Conservation (phyloP, 2,113 vertebrate genomes). For the Lota lota region DNA sequence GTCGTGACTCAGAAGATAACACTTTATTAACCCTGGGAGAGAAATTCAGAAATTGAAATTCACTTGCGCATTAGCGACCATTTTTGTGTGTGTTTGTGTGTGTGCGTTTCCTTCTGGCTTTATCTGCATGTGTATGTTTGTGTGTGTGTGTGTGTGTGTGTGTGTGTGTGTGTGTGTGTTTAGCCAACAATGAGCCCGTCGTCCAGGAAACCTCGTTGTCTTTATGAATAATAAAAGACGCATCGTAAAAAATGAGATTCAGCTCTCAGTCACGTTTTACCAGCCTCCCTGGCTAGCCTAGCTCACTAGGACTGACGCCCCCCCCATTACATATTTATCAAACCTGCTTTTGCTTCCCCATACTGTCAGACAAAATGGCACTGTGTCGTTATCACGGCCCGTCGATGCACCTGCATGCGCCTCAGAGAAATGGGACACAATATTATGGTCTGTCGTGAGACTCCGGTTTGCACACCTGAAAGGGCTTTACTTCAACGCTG, state of each 20-base stretch:
- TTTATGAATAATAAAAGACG: conserved; percentile 66
- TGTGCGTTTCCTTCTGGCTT: too few relatives aligned
- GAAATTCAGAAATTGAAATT: too few relatives aligned
- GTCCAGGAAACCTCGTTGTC: conserved; percentile 59
- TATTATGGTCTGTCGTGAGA: neutral
- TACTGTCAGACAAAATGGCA: conserved; percentile 21
- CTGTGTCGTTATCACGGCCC: conserved; percentile 3
- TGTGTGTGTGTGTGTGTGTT: too few relatives aligned
- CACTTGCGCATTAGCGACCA: too few relatives aligned
- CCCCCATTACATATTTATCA: conserved; percentile 55
- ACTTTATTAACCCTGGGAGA: too few relatives aligned
- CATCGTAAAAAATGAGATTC: conserved; percentile 43
- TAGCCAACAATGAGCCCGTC: conserved; percentile 43
- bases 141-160: too few relatives aligned
- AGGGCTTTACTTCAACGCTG: conserved; percentile 29
- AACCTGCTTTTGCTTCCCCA: conserved; percentile 21
- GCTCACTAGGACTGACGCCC: conserved; percentile 25
- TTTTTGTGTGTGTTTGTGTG: too few relatives aligned
- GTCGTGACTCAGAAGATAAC: too few relatives aligned
- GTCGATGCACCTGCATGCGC: neutral
- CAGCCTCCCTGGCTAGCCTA: conserved; percentile 21
- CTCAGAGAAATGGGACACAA: neutral
- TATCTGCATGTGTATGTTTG: too few relatives aligned
- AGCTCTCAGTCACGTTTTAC: conserved; percentile 37
- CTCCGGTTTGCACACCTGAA: neutral